Evolutionary conservation across 2,888 invertebrate genomes (phyloP), one percentile per base, ranked within the genome.

Genomic region (Synergus laeviventris): DNA sequence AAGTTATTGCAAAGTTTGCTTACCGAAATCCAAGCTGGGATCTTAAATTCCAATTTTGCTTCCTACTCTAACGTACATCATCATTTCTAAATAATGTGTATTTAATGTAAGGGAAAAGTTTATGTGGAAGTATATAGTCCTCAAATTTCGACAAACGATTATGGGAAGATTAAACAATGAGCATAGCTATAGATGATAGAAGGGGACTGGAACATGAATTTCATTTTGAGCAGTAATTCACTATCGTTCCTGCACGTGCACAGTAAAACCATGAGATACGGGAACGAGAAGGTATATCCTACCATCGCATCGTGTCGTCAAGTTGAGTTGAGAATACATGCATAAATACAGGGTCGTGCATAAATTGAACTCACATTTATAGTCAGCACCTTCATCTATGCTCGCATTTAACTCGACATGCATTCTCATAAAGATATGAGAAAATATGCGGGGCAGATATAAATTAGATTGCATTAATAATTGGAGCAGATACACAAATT

Each of bases 321-420:
- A 60, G 60, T 31, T 60, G 60, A 60, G 31, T 60, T 16, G 60
- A 60, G n/a, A n/a, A n/a, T n/a, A n/a, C n/a, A n/a, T n/a, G n/a
- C n/a, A n/a, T n/a, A 60, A 60, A 31, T 60, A 31, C 60, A 60
- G 31, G 60, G 16, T 31, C 60, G 16, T 36, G 12, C 21, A 59
- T 59, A 59, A 59, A 31, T 8, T 16, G 16, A 12, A 60, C 31
- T 31, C 16, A 36, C 60, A 60, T 60, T 60, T 24, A 3, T 14
- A 59, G 56, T 56, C 56, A 54, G 18, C 18, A 54, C 54, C 5
- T 49, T 0, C 49, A 14, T 49, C 2, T 49, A n/a, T 59, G 9
- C 59, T 31, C 31, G 60, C 14, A 2, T 60, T 14, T 31, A 60
- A 60, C 31, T 12, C 16, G 7, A 36, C 36, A 31, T 31, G 60